These are phyloP conservation scores for Nomada fucata DNA, from an alignment of 2,888 invertebrate genomes.

Conservation along the genomic window DNA sequence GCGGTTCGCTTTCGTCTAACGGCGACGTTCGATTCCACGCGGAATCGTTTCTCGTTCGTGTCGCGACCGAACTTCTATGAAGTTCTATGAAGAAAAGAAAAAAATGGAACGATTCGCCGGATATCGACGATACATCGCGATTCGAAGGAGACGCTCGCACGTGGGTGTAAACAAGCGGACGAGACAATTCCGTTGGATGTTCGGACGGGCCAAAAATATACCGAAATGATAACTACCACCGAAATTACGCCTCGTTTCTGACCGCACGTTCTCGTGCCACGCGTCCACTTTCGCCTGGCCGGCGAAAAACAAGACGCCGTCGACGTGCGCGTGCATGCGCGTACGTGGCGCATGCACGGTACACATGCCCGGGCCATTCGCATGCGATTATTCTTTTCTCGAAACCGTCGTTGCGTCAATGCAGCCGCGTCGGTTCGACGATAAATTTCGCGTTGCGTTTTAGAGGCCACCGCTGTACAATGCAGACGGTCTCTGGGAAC, in stretches of 20 bases:
- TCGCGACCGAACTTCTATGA: too few species aligned
- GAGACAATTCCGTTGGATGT: slow-evolving; percentile 15
- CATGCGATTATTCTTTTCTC: slow-evolving; percentile 30
- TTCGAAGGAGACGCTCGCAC: slow-evolving; percentile 12
- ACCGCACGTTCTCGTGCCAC: slow-evolving; percentile 12
- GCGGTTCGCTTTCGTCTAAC: not conserved
- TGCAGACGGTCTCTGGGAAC: too few species aligned
- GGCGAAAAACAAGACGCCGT: slow-evolving; percentile 26
- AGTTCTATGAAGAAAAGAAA: too few species aligned
- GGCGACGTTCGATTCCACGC: not conserved
- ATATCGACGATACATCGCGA: not conserved
- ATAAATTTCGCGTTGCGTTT: not conserved
- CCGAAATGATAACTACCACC: slow-evolving; percentile 42
- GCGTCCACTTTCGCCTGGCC: slow-evolving; percentile 24
- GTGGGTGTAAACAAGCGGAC: not conserved
- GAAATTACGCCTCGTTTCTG: slow-evolving; percentile 45
- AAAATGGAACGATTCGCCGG: too few species aligned
- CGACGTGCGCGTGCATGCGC: not conserved
- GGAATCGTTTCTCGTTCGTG: not conserved
- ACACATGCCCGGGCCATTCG: slow-evolving; percentile 11
- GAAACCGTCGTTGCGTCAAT: slow-evolving; percentile 38
- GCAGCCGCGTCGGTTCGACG: not conserved
- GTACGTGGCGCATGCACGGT: too few species aligned
- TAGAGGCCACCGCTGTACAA: too few species aligned
- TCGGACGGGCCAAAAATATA: slow-evolving; percentile 35